These are phyloP conservation scores for Eulimnadia texana DNA, from an alignment of 1,140 invertebrate species.

Conservation along the genomic window DNA sequence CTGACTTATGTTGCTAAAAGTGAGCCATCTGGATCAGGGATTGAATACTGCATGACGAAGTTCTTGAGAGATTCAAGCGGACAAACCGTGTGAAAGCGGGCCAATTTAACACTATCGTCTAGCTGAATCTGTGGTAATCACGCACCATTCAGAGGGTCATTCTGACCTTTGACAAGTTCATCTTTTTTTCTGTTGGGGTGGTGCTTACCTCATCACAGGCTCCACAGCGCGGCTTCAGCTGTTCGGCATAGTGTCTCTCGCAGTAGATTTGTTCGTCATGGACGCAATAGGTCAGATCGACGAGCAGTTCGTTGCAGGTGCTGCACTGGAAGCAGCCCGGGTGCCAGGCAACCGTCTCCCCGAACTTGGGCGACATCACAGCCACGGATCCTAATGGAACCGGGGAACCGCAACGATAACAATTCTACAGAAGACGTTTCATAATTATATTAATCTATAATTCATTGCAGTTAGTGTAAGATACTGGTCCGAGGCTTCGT, in stretches of 20 bases:
- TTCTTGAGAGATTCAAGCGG: too few species aligned
- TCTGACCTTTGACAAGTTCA: too few species aligned
- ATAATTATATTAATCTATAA: too few species aligned
- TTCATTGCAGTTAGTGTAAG: too few species aligned
- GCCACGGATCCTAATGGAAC: constrained; percentile 47
- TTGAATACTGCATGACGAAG: too few species aligned
- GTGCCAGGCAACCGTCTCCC: constrained; percentile 55
- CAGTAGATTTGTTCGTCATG: constrained; percentile 74
- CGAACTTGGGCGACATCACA: constrained; percentile 54
- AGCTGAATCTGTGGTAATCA: too few species aligned
- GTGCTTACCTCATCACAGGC: constrained; percentile 85
- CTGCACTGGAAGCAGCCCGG: constrained; percentile 74
- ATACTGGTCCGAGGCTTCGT: too few species aligned
- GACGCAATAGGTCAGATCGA: constrained; percentile 84
- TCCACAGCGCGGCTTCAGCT: constrained; percentile 76
- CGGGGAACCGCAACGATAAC: constrained; percentile 23
- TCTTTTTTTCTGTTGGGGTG: too few species aligned
- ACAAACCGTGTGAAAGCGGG: too few species aligned
- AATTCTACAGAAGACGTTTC: constrained; percentile 5
- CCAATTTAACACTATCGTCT: too few species aligned
- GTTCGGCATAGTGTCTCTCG: constrained; percentile 84
- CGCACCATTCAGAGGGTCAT: neutral
- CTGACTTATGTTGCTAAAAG: too few species aligned
- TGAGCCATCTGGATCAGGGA: too few species aligned
- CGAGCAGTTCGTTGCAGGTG: constrained; percentile 69